Evolutionary conservation across 2,797 vertebrate species (phyloP), one percentile per base, ranked within the genome.

Genomic region (Kryptopterus vitreolus): DNA sequence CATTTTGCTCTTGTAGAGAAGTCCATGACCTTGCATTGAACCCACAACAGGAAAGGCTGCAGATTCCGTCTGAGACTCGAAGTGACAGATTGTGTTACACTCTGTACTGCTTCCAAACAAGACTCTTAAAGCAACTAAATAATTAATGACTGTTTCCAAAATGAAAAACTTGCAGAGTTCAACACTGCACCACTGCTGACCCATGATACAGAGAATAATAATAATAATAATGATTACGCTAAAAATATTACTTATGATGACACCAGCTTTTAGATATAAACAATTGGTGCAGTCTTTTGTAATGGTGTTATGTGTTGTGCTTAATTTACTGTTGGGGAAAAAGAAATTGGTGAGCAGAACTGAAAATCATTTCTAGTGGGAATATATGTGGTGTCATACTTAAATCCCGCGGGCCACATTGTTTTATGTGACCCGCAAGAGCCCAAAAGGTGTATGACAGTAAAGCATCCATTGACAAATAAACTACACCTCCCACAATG

Each of bases 71-170:
- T 43, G 77, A 61, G 13, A 46, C 66, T 72, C 31, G 53, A 63
- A 26, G 68, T 72, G 77, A 33, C 29, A 33, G 29, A 70, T 70
- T 59, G 24, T 58, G 63, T 70, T 70, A 38, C 50, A 57, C 26
- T 55, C 22, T 20, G 31, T 24, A 58, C 15, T 58, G 65, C 35
- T 48, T 31, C 12, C 38, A 57, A 66, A 65, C 38, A 61, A 46
- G 26, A 58, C 6, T 16, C 68, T 69, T 69, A 78, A 58, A 59
- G 3, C 65, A 70, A 29, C 65, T 71, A 20, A 79, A 71, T 79
- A 71, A 61, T 79, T 71, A 70, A 79, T 8, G 43, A 61, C 59
- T 55, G 31, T 68, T 29, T 69, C 46, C 26, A 50, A 70, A 70
- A 29, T 70, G 15, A 50, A 70, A 50, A 22, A 16, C n/a, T 68